These are phyloP conservation scores for Nephrotoma guestfalica DNA, from an alignment of 2,888 invertebrate species.

Conservation along the genomic window DNA sequence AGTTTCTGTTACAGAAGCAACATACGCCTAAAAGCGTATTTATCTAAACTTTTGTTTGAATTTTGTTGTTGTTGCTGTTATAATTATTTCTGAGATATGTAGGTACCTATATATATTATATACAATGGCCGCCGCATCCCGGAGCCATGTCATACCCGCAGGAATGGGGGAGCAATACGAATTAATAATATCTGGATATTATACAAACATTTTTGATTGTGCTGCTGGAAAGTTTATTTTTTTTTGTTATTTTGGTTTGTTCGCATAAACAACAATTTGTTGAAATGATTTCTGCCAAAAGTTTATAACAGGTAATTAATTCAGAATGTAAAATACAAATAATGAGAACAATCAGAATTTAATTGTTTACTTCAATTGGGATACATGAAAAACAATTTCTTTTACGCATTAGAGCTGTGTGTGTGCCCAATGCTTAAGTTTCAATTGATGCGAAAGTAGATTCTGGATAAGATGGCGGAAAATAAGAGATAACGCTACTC, in stretches of 20 bases:
- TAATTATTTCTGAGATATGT: neutral
- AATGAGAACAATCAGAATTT: neutral
- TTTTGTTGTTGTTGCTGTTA: neutral
- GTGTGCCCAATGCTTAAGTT: too few relatives aligned
- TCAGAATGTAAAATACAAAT: neutral
- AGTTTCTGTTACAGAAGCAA: neutral
- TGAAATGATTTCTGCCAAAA: neutral
- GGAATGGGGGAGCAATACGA: neutral
- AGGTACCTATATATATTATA: too few relatives aligned
- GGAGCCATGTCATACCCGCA: neutral
- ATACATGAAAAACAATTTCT: too few relatives aligned
- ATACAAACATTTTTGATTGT: neutral
- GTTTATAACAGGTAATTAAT: neutral
- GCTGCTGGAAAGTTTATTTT: neutral
- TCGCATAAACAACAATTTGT: neutral
- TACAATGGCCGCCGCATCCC: neutral
- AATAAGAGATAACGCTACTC: too few relatives aligned
- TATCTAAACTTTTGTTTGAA: neutral
- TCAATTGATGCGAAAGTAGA: too few relatives aligned
- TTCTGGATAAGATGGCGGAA: too few relatives aligned
- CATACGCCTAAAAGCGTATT: neutral
- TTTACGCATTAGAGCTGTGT: too few relatives aligned
- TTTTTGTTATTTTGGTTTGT: neutral
- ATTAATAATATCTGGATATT: neutral
- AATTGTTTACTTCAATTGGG: too few relatives aligned